Base-by-base conservation (phyloP, 92 coral and sea anemone genomes). In the Micromussa lordhowensis region DNA sequence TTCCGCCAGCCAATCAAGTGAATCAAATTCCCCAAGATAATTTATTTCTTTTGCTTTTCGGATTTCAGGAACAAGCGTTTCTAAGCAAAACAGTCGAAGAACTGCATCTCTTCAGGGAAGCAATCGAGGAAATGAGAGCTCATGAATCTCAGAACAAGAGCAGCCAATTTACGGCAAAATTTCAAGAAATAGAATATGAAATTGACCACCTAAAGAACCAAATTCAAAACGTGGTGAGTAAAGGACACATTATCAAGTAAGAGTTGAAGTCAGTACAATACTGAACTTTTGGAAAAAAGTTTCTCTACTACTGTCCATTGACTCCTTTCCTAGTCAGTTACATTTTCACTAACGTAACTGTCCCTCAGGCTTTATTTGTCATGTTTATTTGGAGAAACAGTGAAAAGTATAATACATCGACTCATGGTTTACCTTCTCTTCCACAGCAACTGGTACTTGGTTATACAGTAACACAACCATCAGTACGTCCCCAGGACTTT, bases 61-160 rank as follows among this genome's bases (percentile, higher is more conserved):
- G 29, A 18, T 83, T 80, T 73, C 75, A 93, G 95, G 88, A 93
- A 17, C 61, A 83, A 81, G 82, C 57, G 17, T 87, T 93, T 75
- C 87, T 90, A 19, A 57, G 80, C 49, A 80, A 17, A 68, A 19
- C 69, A 18, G 78, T 81, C 2, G 44, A 82, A 34, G 68, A 86
- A 38, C 70, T 92, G 14, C 77, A 29, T 87, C 11, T 77, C 38
- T 88, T 92, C 72, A 35, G 17, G 8, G 82, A 44, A 11, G 76
- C 85, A 66, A 8, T 89, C 76, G 19, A 17, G 66, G 88, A 68
- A 12, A 85, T 89, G 32, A 82, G 63, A 31, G 36, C 16, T 10
- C 68, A 86, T 57, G 92, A 92, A 58, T 26, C 77, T 11, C 79
- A 74, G 61, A 82, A 21, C 71, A 73, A 78, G 66, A 82, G 72